Evolutionary conservation across 2,888 invertebrate species (phyloP), one percentile per base, ranked within the genome.

Genomic region (Ethmia dodecea): DNA sequence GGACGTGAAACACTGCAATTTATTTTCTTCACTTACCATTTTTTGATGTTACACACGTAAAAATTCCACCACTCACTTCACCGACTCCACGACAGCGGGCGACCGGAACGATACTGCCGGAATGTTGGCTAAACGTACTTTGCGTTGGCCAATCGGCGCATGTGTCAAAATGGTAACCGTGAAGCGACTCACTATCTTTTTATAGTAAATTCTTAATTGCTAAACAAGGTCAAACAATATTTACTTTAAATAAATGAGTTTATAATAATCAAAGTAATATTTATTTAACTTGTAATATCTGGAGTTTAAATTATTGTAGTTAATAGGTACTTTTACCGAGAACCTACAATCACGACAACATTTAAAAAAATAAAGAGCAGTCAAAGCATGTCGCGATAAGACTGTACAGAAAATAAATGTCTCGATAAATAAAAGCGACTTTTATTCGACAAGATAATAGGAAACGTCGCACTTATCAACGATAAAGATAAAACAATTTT

Each of bases 31-130:
- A 86, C 86, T 86, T 84, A 86, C 86, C 86, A 86, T 86, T 86
- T 84, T 86, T 66, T 75, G 84, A 86, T 80, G 84, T 75, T 83
- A 83, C 49, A 70, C 77, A 83, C 81, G 83, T 79, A 83, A 83
- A 83, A 80, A 73, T 74, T 76, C 61, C 80, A 83, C 77, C 75
- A 83, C 78, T 74, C 74, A 81, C 58, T 80, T 79, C 81, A 81
- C 81, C 71, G 73, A 83, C 76, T 81, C 74, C 64, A 79, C 78
- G 78, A 79, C 80, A 75, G 78, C 77, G 80, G 35, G 74, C 80
- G 73, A 86, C 84, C 84, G 83, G 83, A 83, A 86, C 79, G 75
- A 78, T 62, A 86, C 86, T 86, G 79, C 60, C 59, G 71, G 63
- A 73, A 73, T 73, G 83, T 86, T 86, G 84, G 84, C 76, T 50